Evolutionary conservation across 2,113 vertebrate species (phyloP).

Genomic region (Guaruba guarouba): DNA sequence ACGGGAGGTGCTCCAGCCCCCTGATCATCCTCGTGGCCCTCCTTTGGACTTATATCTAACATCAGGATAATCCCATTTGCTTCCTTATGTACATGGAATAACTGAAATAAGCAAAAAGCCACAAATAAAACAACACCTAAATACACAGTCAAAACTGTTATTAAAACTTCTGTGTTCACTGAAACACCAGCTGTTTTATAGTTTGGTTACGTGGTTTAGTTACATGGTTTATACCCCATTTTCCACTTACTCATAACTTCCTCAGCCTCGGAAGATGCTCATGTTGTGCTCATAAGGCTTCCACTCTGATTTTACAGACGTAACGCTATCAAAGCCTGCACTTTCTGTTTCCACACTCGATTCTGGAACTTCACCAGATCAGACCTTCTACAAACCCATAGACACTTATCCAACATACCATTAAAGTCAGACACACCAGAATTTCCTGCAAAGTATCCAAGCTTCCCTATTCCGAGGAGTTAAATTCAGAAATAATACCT

Average conservation of each 20-base stretch:
- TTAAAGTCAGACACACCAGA: background rate
- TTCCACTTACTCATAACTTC: background rate
- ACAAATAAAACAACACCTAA: background rate
- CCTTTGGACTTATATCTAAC: background rate
- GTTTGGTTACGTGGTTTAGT: background rate
- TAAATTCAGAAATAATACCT: background rate
- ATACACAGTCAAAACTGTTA: background rate
- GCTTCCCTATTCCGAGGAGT: background rate
- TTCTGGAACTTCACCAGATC: background rate
- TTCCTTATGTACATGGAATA: accelerated
- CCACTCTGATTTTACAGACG: background rate
- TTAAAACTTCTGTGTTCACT: background rate
- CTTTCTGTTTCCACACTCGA: background rate
- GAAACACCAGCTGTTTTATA: background rate
- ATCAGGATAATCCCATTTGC: background rate
- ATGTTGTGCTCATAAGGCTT: background rate
- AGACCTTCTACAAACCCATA: background rate
- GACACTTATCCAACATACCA: background rate
- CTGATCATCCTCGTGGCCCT: too few species aligned
- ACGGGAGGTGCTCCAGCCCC: too few species aligned
- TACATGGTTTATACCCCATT: background rate
- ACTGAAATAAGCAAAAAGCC: background rate
- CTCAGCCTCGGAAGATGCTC: background rate
- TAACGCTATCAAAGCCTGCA: background rate
- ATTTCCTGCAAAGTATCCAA: background rate